These are phyloP conservation scores for Vulpes ferrilata DNA, from an alignment of 2,113 vertebrate species.

Conservation along the genomic window DNA sequence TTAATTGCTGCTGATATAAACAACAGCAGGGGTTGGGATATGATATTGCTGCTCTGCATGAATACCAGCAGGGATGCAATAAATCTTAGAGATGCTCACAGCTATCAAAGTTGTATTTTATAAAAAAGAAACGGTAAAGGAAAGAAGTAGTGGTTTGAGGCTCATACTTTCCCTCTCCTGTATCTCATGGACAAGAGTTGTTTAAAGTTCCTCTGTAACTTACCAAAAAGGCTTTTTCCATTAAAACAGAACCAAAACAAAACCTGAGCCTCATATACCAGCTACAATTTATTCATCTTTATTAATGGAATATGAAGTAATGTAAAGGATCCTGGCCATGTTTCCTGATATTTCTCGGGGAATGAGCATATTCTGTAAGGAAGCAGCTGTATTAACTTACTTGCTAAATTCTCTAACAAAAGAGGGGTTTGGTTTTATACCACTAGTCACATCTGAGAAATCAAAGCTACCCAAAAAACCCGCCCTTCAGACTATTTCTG, in stretches of 20 bases:
- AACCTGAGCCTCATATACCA: background rate
- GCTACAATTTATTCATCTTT: slow-evolving; percentile 25
- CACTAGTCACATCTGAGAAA: slow-evolving; percentile 43
- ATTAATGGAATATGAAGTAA: slow-evolving; percentile 10
- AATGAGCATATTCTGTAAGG: slow-evolving; percentile 4
- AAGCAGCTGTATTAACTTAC: slow-evolving; percentile 43
- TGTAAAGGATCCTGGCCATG: background rate
- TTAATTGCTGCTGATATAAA: slow-evolving; percentile 75
- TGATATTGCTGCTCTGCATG: slow-evolving; percentile 53
- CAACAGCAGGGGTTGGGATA: slow-evolving; percentile 62
- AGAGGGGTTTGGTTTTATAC: background rate
- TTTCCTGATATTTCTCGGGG: slow-evolving; percentile 6
- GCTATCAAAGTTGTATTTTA: background rate
- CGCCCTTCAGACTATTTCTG: background rate
- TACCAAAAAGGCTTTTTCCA: slow-evolving; percentile 40
- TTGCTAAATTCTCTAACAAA: slow-evolving; percentile 15
- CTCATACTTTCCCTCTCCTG: background rate
- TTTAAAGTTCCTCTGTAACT: slow-evolving; percentile 41
- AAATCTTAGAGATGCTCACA: slow-evolving; percentile 50
- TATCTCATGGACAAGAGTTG: background rate
- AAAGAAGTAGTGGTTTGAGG: background rate
- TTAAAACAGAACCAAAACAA: background rate
- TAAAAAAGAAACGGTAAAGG: background rate
- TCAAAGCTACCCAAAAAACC: slow-evolving; percentile 19
- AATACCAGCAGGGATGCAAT: slow-evolving; percentile 50